phyloP scores from a whole-genome alignment of 2,888 invertebrate genomes.

The Elysia crispata region DNA sequence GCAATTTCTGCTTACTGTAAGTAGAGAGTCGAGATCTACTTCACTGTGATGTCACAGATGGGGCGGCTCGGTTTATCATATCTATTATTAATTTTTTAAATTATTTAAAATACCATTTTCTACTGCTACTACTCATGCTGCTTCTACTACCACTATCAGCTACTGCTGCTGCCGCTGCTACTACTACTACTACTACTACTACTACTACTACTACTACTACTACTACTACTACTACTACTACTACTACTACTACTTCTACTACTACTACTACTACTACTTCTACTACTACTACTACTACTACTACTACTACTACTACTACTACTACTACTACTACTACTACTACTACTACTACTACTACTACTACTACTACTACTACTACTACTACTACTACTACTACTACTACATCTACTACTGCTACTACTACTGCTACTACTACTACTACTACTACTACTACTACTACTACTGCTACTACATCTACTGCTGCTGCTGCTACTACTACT shows the following conservation, averaged over 20 bases:
- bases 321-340: constrained; percentile 34
- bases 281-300: constrained; percentile 34
- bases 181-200: constrained; percentile 10
- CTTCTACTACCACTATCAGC: too few species aligned
- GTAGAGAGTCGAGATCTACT: too few species aligned
- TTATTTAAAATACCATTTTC: too few species aligned
- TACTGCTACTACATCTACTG: too few species aligned
- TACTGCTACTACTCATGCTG: too few species aligned
- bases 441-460: background rate
- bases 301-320: constrained; percentile 33
- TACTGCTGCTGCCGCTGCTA: too few species aligned
- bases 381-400: constrained; percentile 34
- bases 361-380: constrained; percentile 34
- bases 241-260: constrained; percentile 15
- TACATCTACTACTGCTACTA: too few species aligned
- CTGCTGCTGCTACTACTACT: constrained; percentile 6
- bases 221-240: constrained; percentile 10
- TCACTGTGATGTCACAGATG: too few species aligned
- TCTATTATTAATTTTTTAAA: too few species aligned
- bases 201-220: constrained; percentile 21
- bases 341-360: constrained; percentile 34
- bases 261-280: constrained; percentile 28
- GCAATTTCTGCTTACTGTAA: too few species aligned
- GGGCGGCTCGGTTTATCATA: too few species aligned
- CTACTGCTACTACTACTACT: constrained; percentile 9